Evolutionary conservation across 2,113 vertebrate genomes (phyloP), one percentile per base, ranked within the genome.

Genomic region (Delphinapterus leucas): DNA sequence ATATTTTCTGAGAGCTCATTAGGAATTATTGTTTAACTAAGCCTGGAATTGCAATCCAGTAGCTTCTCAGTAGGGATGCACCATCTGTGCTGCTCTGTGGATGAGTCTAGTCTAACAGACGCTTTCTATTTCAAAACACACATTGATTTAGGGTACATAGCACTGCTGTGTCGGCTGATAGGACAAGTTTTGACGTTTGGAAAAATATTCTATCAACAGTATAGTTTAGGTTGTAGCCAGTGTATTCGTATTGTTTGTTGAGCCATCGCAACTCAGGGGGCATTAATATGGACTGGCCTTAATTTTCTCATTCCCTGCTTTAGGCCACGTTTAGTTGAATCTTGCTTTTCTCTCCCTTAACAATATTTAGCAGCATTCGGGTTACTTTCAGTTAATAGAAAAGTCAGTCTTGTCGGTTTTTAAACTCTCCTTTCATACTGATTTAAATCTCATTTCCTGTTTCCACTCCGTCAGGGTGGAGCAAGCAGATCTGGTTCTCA

Each of bases 11-110:
- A 58, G 79, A 55, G 63, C 67, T 88, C 88, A 23, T 88, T 92
- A 90, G 90, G 80, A 90, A 95, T 95, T 55, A 77, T 67, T 90
- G 55, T 71, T 90, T 90, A 93, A 60, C 86, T 93, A 76, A 87
- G 94, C 71, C 80, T 96, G n/a, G 93, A 94, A 61, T 77, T 77
- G 67, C 76, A 90, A 38, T 44, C n/a, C 65, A 26, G 2, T 73
- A 49, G 33, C 86, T 94, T 84, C 96, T 61, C 87, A 14, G 36
- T 60, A 83, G 92, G 89, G 61, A 36, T 23, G 49, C n/a, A n/a
- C 93, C 88, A 36, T 93, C 96, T 94, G 41, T 76, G 80, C 93
- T 25, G 2, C 26, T 65, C 18, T 77, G 58, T 60, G 63, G 38
- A 81, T 26, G 55, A 68, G 36, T 90, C 60, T 79, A 1, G 83